A percentile compares a stretch with the other conserved stretches of the same genome.
Conservation (phyloP, 2,797 vertebrate species). For the Platyrinchus mystaceus region DNA sequence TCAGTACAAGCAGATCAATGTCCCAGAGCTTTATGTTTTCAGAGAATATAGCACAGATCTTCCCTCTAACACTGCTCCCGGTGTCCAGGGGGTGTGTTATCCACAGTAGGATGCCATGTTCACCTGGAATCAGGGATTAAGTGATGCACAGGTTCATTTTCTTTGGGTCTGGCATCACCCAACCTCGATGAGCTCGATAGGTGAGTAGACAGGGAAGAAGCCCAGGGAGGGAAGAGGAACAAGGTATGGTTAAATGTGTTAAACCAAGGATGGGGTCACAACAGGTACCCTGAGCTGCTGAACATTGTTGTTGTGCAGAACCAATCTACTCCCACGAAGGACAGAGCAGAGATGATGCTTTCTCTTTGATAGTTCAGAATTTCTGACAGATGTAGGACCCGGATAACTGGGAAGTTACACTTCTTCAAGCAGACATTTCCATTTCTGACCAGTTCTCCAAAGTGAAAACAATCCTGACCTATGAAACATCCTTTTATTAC, state of each 20-base stretch:
- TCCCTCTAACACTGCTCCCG: not conserved
- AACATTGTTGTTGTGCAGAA: not conserved
- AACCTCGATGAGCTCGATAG: not conserved
- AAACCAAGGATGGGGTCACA: not conserved
- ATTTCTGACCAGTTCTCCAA: not conserved
- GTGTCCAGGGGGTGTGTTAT: not conserved
- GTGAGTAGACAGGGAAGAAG: not conserved
- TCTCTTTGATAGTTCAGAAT: not conserved
- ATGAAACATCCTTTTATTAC: not conserved
- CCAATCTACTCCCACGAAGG: not conserved
- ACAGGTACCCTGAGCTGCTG: not conserved
- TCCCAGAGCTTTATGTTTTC: not conserved
- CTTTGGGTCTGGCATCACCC: not conserved
- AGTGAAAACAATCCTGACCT: not conserved
- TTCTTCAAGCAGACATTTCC: not conserved
- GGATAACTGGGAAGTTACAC: not conserved
- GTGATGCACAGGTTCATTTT: not conserved
- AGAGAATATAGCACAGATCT: not conserved
- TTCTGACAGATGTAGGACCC: not conserved
- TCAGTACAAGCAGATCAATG: not conserved
- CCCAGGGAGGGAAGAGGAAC: not conserved
- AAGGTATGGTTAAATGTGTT: not conserved
- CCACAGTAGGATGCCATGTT: not conserved
- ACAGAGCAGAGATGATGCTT: not conserved
- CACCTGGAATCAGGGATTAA: not conserved